phyloP scores from a whole-genome alignment of 2,113 vertebrate species.

The Thalassarche chlororhynchos region DNA sequence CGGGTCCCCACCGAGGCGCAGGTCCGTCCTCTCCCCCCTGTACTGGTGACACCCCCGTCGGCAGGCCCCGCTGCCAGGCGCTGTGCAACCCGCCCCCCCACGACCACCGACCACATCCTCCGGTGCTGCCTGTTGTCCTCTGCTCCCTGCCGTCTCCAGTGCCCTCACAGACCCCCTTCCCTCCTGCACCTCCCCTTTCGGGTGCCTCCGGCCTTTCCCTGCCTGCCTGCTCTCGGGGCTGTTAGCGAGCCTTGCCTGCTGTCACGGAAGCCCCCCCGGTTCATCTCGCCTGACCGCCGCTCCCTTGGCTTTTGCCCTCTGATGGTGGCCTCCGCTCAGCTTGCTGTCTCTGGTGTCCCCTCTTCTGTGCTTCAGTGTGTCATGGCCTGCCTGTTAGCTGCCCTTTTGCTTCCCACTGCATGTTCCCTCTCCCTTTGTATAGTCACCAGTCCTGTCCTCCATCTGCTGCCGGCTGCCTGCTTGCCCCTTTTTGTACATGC shows the following conservation, averaged over 20 bases:
- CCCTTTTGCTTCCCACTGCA: neutral
- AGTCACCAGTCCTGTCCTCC: neutral
- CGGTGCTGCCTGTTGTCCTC: neutral
- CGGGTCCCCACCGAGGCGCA: neutral
- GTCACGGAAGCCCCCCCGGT: neutral
- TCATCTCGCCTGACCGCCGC: neutral
- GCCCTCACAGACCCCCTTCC: neutral
- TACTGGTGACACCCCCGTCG: neutral
- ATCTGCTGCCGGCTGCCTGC: neutral
- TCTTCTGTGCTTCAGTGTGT: fast-evolving
- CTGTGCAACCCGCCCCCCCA: neutral
- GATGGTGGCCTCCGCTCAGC: fast-evolving
- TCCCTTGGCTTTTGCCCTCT: neutral
- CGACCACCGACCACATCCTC: neutral
- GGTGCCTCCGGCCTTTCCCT: neutral
- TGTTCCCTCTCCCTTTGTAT: neutral
- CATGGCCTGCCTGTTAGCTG: fast-evolving
- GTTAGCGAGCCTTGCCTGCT: neutral
- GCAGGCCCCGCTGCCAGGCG: neutral
- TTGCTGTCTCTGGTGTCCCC: fast-evolving
- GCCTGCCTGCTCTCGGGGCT: neutral
- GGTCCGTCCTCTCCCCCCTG: neutral
- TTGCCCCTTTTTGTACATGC: neutral
- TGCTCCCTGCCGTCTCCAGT: neutral
- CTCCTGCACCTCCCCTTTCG: too few relatives aligned